phyloP scores from a whole-genome alignment of 2,797 vertebrate species.

The Miichthys miiuy region DNA sequence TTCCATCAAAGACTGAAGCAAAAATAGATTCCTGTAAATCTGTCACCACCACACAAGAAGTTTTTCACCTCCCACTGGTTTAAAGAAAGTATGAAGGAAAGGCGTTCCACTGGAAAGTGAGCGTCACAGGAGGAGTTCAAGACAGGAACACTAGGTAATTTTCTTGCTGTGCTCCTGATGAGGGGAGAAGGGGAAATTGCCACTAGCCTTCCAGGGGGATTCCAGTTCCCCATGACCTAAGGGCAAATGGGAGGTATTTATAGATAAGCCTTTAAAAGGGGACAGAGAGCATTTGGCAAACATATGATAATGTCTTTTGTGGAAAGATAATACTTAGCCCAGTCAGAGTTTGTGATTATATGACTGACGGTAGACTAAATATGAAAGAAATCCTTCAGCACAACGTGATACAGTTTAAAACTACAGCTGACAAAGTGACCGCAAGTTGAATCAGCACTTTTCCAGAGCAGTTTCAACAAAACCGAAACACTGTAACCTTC shows the following conservation, averaged over 20 bases:
- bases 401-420: background rate
- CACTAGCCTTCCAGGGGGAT: slow-evolving; percentile 61
- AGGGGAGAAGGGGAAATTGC: background rate
- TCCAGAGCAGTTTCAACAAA: background rate
- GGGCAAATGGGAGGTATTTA: slow-evolving; percentile 55
- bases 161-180: slow-evolving; percentile 14
- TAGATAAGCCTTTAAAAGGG: slow-evolving; percentile 45
- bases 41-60: background rate
- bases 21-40: slow-evolving; percentile 2
- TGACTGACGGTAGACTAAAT: background rate
- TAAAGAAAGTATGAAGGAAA: slow-evolving; percentile 23
- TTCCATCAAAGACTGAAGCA: background rate
- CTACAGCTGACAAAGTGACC: background rate
- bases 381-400: too few species aligned
- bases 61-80: slow-evolving; percentile 2
- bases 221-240: slow-evolving; percentile 59
- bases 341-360: background rate
- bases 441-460: background rate
- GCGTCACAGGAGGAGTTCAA: slow-evolving; percentile 14
- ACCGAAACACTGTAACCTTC: background rate
- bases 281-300: background rate
- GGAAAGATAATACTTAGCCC: background rate
- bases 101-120: slow-evolving; percentile 24
- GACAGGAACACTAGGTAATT: slow-evolving; percentile 44
- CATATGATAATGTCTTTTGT: background rate